Percentiles rank a stretch among this genome's conserved stretches.
Conservation (phyloP, 2,888 invertebrate species). For the Empis livida region DNA sequence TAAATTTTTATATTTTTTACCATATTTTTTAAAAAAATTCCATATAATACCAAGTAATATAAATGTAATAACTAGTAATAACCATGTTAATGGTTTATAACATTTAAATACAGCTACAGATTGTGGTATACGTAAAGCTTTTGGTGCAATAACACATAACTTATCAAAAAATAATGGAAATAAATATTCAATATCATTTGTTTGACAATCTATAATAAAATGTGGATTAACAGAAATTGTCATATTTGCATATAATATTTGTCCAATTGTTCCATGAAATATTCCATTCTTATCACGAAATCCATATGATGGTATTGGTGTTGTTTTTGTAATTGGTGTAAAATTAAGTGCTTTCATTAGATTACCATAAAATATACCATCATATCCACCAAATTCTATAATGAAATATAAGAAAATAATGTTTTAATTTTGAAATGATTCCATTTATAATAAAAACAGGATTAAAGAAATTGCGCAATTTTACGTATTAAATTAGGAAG, state of each 20-base stretch:
- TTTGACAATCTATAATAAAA: background rate
- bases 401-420: background rate
- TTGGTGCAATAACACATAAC: background rate
- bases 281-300: background rate
- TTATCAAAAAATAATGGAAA: background rate
- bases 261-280: background rate
- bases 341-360: conserved; percentile 30
- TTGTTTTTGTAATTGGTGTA: conserved; percentile 3
- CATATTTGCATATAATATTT: background rate
- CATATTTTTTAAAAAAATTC: background rate
- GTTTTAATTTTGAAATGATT: too few relatives aligned
- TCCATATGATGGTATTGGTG: background rate
- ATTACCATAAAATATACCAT: conserved; percentile 28
- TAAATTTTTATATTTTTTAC: background rate
- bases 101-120: conserved; percentile 26
- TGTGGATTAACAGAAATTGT: background rate
- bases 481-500: too few relatives aligned
- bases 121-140: conserved; percentile 1
- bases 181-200: background rate
- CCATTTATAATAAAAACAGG: too few relatives aligned
- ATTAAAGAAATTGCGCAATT: too few relatives aligned
- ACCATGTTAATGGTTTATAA: conserved; percentile 22
- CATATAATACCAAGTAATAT: too few relatives aligned
- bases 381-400: conserved; percentile 23
- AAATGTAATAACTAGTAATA: background rate